These are phyloP conservation scores for Marmota flaviventris DNA, from an alignment of 2,113 vertebrate species.

Conservation along the genomic window DNA sequence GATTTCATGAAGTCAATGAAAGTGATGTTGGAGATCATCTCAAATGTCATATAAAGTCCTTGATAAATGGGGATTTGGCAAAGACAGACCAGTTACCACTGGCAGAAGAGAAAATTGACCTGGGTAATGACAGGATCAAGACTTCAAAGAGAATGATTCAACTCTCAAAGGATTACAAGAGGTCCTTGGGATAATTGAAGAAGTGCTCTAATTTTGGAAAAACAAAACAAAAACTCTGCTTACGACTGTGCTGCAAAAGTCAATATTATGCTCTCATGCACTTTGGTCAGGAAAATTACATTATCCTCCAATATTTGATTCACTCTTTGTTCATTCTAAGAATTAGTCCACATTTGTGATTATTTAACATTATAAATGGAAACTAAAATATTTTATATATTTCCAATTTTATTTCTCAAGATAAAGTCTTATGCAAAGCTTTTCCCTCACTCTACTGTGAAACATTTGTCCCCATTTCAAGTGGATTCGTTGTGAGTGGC, in stretches of 20 bases:
- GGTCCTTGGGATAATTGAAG: conserved; percentile 74
- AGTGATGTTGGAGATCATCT: conserved; percentile 61
- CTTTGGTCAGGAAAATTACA: conserved; percentile 61
- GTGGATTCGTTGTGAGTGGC: conserved; percentile 65
- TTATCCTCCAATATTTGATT: conserved; percentile 26
- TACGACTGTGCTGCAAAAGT: conserved; percentile 50
- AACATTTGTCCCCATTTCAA: conserved; percentile 49
- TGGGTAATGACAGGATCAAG: conserved; percentile 70
- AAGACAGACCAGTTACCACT: conserved; percentile 47
- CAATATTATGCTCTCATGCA: conserved; percentile 22
- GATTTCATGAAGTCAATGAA: conserved; percentile 63
- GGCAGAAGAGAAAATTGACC: conserved; percentile 65
- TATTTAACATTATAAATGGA: conserved; percentile 66
- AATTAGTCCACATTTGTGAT: conserved; percentile 57
- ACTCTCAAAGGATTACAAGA: conserved; percentile 68
- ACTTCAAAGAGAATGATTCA: conserved; percentile 74
- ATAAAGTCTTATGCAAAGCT: conserved; percentile 26
- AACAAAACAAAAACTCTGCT: conserved; percentile 57
- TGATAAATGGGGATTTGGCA: conserved; percentile 64
- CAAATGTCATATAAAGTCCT: conserved; percentile 47
- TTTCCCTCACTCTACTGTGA: conserved; percentile 15
- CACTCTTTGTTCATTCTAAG: conserved; percentile 58
- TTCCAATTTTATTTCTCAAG: conserved; percentile 55
- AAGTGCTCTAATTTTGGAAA: conserved; percentile 70
- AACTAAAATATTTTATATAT: conserved; percentile 60